Evolutionary conservation across 2,888 invertebrate genomes (phyloP), one percentile per base, ranked within the genome.

Genomic region (Nipponacmea schrenckii): DNA sequence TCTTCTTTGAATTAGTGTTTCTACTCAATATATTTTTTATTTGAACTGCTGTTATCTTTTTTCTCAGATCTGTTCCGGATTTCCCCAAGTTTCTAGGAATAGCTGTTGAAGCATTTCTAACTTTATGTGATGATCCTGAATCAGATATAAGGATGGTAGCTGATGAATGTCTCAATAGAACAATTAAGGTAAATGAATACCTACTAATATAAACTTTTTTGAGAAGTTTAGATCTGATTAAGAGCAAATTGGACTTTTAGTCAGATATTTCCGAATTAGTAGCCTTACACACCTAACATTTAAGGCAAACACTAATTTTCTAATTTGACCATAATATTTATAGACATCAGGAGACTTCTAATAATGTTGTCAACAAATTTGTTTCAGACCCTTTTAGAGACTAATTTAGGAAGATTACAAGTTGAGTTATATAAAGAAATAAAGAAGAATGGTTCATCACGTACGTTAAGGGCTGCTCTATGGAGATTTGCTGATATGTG

Each of bases 361-460:
- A 39, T 39, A 8, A 7, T 31, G 31, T 31, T 31, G 7, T 7
- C 10, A 39, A 39, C 39, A 39, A 39, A 5, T 39, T 39, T 39
- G 39, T 39, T 39, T 39, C 75, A 89, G 88, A 83, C 85, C 45
- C 89, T 93, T 83, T 91, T 92, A 77, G 93, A 93, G 84, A 92
- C 92, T 26, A 92, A 93, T 79, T 91, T 94, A 15, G 92, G 93
- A 39, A 92, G 94, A 83, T 91, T 95, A 70, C 93, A 94, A 84
- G 92, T 94, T 83, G 95, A 95, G 88, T 90, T 96, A 63, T 94
- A 94, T 85, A 93, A 94, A 80, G 94, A 94, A 90, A 94, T 95
- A 64, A 94, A 94, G 87, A 93, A 93, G 84, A 95, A 95, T 89
- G 94, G 94, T 4, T 86, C 91, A 50, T 91, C 93, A 0, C 91